Evolutionary conservation across 64 coral and sea anemone species (phyloP).

Genomic region (Montipora efflorescens): DNA sequence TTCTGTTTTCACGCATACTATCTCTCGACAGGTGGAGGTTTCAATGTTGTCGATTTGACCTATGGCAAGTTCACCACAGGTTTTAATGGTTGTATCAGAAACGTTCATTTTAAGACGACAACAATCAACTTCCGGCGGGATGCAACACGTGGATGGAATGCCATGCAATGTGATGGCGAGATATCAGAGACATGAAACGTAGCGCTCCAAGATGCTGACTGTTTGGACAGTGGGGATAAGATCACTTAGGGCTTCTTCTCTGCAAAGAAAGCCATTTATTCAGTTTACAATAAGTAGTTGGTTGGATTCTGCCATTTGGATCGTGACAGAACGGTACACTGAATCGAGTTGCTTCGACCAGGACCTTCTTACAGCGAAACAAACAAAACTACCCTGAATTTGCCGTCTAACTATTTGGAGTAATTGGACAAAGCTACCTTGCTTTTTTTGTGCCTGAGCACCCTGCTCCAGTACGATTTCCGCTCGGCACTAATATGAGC

Average conservation of each 20-base stretch:
- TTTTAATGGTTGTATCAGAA: slow-evolving; percentile 57
- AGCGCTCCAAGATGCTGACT: neutral
- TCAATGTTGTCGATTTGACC: slow-evolving; percentile 36
- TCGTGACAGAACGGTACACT: no score
- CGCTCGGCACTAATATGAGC: no score
- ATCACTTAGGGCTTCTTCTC: neutral
- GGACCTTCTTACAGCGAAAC: no score
- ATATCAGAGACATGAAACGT: neutral
- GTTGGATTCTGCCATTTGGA: no score
- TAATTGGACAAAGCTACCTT: no score
- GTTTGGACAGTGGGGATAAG: neutral
- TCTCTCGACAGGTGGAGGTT: slow-evolving; percentile 52
- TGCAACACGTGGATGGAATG: slow-evolving; percentile 42
- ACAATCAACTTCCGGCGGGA: slow-evolving; percentile 46
- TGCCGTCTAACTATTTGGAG: no score
- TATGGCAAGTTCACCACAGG: slow-evolving; percentile 5
- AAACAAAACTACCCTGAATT: no score
- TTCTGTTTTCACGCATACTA: neutral
- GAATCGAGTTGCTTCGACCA: no score
- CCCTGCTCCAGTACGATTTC: no score
- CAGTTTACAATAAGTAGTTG: no score
- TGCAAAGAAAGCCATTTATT: neutral
- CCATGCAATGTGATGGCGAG: slow-evolving; percentile 1
- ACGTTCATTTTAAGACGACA: slow-evolving; percentile 39
- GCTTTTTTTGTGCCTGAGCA: no score